These are phyloP conservation scores for Delichon dasypus DNA, from an alignment of 2,797 vertebrate species.

Conservation along the genomic window DNA sequence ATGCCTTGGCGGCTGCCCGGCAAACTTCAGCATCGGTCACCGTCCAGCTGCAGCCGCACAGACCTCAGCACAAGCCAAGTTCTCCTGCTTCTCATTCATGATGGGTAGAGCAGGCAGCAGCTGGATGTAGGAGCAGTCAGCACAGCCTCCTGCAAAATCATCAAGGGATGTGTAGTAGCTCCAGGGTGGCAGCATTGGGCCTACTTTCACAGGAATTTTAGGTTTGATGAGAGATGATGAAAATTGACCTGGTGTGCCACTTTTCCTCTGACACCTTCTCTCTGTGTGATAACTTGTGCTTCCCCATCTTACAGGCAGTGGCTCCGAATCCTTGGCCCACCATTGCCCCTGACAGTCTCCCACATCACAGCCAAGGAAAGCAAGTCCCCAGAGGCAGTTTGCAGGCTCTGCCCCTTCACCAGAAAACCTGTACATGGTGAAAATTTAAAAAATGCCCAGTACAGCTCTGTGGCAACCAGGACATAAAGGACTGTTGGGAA, in stretches of 20 bases:
- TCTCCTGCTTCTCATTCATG: not conserved
- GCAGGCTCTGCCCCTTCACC: not conserved
- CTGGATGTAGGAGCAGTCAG: not conserved
- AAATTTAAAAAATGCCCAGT: not conserved
- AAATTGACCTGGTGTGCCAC: accelerated
- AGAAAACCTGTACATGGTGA: not conserved
- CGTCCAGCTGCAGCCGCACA: not conserved
- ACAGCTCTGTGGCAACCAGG: not conserved
- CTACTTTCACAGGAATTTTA: not conserved
- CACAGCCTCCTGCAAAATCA: not conserved
- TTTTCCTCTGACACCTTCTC: not conserved
- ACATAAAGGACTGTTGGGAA: not conserved
- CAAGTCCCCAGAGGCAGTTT: not conserved
- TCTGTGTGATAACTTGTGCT: accelerated
- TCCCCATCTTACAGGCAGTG: not conserved
- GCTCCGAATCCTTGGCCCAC: not conserved
- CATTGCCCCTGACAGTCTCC: not conserved
- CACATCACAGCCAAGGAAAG: not conserved
- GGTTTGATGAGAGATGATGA: not conserved
- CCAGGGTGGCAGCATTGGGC: not conserved
- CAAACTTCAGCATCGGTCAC: accelerated
- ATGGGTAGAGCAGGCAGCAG: not conserved
- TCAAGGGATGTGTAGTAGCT: not conserved
- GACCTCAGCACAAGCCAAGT: not conserved
- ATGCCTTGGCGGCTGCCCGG: accelerated